Evolutionary conservation across 2,113 vertebrate species (phyloP).

Genomic region (Rhadina sibilatrix): DNA sequence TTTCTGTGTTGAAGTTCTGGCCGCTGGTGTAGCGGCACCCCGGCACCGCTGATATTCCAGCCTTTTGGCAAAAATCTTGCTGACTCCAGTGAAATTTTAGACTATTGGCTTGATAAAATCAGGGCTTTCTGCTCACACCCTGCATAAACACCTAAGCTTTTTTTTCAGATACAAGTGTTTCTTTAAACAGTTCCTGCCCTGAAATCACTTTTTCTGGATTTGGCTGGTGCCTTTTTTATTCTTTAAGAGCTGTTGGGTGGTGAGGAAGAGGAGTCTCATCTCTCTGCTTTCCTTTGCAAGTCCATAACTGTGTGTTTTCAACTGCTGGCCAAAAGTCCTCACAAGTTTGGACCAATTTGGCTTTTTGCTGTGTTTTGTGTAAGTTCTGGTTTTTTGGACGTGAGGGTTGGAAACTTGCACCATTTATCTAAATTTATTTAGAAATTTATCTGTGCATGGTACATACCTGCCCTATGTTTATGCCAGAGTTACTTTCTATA

Average conservation of each 20-base stretch:
- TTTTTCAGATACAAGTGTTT: neutral
- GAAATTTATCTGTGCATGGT: neutral
- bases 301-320: rapidly evolving
- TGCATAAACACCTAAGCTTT: neutral
- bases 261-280: rapidly evolving
- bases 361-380: neutral
- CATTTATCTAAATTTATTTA: no score
- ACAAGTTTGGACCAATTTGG: neutral
- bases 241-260: neutral
- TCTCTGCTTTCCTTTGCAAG: neutral
- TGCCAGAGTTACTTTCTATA: neutral
- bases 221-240: neutral
- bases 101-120: neutral
- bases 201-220: neutral
- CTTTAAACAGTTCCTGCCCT: neutral
- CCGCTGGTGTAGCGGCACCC: rapidly evolving
- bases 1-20: neutral
- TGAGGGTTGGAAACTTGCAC: rapidly evolving
- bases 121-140: neutral
- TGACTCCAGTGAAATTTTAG: neutral
- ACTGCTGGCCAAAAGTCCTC: neutral
- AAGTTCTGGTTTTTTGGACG: neutral
- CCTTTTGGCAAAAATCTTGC: neutral
- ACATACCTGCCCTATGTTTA: neutral
- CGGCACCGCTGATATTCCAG: rapidly evolving